Evolutionary conservation across 2,888 invertebrate species (phyloP).

Genomic region (Zele albiditarsus): DNA sequence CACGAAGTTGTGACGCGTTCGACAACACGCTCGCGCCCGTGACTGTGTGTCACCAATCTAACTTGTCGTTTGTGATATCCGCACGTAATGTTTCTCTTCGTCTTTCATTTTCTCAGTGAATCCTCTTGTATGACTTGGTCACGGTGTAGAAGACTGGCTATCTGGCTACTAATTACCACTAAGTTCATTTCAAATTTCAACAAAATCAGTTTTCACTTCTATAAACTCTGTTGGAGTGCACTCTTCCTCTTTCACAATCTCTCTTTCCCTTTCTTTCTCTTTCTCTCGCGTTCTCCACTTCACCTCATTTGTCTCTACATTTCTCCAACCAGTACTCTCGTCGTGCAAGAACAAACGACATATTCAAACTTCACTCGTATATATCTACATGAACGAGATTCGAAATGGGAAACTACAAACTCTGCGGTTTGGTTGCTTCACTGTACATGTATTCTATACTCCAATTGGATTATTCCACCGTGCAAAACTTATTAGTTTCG

Average conservation of each 20-base stretch:
- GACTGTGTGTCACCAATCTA: conserved; percentile 41
- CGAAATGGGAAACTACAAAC: not conserved
- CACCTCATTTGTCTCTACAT: not conserved
- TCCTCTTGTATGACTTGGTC: not conserved
- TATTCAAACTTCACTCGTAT: not conserved
- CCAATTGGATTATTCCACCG: conserved; percentile 6
- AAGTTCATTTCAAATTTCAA: conserved; percentile 29
- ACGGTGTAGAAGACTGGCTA: not conserved
- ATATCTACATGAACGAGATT: not conserved
- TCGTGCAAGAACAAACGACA: not conserved
- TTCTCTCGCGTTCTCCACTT: no score
- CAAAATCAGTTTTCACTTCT: conserved; percentile 13
- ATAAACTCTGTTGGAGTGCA: not conserved
- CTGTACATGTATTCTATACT: not conserved
- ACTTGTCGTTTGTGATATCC: conserved; percentile 49
- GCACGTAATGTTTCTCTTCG: not conserved
- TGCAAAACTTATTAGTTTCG: conserved; percentile 11
- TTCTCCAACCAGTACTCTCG: not conserved
- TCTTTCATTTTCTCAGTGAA: conserved; percentile 15
- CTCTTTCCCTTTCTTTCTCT: not conserved
- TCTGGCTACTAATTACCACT: conserved; percentile 28
- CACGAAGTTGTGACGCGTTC: conserved; percentile 3
- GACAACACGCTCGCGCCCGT: not conserved
- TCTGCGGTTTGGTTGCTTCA: not conserved
- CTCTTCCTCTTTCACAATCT: conserved; percentile 3